A percentile compares a stretch with the other conserved stretches of the same genome.
Evolutionary conservation across 2,113 vertebrate genomes (phyloP).

Genomic region (Cephalophus harveyi): DNA sequence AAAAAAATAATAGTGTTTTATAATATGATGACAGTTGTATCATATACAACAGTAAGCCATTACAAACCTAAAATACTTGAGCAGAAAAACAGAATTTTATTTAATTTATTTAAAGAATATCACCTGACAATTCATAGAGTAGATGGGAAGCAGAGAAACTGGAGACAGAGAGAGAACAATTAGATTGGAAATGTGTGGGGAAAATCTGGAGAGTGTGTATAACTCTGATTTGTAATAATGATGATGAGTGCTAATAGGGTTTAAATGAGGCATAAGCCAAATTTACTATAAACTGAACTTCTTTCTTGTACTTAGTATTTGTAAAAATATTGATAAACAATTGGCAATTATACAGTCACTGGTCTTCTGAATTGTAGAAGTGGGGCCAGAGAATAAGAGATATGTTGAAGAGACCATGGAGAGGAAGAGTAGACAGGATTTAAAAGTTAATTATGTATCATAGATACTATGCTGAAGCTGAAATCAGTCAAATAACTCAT

Average conservation of each 20-base stretch:
- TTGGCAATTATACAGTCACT: neutral
- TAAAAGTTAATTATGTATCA: neutral
- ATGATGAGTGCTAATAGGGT: neutral
- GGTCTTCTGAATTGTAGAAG: neutral
- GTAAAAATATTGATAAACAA: neutral
- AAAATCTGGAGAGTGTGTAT: neutral
- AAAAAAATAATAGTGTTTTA: neutral
- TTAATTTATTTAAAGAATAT: neutral
- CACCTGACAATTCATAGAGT: neutral
- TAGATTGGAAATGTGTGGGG: neutral
- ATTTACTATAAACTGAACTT: neutral
- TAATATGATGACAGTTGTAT: neutral
- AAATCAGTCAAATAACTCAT: neutral
- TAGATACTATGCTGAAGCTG: neutral
- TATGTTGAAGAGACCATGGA: neutral
- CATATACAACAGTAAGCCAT: neutral
- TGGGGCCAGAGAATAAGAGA: neutral
- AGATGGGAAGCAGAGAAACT: neutral
- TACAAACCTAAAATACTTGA: neutral
- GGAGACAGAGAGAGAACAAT: neutral
- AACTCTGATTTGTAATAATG: neutral
- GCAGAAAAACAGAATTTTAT: neutral
- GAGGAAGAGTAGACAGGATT: neutral
- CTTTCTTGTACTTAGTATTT: neutral
- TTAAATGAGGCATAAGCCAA: neutral